phyloP scores from a whole-genome alignment of 2,888 invertebrate genomes.

The Stegana nigrithorax region DNA sequence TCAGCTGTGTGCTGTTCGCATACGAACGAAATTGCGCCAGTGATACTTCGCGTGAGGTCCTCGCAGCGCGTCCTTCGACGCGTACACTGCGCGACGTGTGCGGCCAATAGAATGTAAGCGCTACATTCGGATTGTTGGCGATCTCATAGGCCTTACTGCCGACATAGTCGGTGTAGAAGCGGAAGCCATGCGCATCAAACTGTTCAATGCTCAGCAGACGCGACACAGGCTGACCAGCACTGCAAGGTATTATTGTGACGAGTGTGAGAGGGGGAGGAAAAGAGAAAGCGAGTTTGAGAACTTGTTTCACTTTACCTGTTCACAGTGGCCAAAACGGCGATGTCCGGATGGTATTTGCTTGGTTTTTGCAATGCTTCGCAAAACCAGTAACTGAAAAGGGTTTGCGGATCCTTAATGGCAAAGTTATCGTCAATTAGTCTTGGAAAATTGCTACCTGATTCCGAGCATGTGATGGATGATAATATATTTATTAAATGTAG shows the following conservation, averaged over 20 bases:
- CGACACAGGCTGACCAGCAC: conserved; percentile 84
- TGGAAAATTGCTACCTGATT: too few relatives aligned
- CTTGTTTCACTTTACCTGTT: conserved; percentile 74
- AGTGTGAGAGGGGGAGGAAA: neutral
- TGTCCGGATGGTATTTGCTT: conserved; percentile 85
- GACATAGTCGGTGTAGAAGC: conserved; percentile 91
- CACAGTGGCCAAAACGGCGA: conserved; percentile 88
- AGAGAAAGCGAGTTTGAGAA: neutral
- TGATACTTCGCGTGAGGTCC: conserved; percentile 79
- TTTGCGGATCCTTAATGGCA: conserved; percentile 82
- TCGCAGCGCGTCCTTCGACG: conserved; percentile 85
- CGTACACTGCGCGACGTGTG: conserved; percentile 82
- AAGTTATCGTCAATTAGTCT: too few relatives aligned
- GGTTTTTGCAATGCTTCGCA: conserved; percentile 77
- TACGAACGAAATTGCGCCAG: conserved; percentile 84
- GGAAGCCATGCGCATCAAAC: conserved; percentile 85
- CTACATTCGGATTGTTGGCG: conserved; percentile 84
- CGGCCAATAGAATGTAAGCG: conserved; percentile 93
- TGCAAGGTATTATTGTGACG: conserved; percentile 68
- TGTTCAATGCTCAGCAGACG: conserved; percentile 91
- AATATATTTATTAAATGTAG: too few relatives aligned
- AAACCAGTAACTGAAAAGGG: conserved; percentile 87
- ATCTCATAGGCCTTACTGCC: conserved; percentile 92
- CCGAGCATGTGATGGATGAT: too few relatives aligned
- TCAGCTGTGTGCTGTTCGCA: conserved; percentile 84